These are phyloP conservation scores for Pollicipes pollicipes DNA, from an alignment of 1,140 invertebrate species.

Conservation along the genomic window DNA sequence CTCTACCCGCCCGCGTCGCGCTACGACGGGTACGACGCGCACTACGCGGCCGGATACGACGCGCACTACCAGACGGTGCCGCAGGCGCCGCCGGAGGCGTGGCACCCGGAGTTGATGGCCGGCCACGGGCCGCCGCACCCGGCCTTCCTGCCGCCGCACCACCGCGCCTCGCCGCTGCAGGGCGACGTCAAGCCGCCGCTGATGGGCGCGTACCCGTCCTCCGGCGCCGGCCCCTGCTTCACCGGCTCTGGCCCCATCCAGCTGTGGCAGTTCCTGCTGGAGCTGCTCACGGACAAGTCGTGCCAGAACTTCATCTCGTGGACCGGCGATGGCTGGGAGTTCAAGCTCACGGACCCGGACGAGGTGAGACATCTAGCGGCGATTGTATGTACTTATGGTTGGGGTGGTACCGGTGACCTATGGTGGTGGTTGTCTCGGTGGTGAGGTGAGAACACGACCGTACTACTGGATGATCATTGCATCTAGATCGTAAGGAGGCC, in stretches of 20 bases:
- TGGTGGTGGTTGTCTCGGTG: too few species aligned
- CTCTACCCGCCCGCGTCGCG: not conserved
- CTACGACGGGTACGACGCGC: not conserved
- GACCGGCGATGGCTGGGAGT: slow-evolving; percentile 98
- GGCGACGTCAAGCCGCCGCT: slow-evolving; percentile 13
- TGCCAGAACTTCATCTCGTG: slow-evolving; percentile 93
- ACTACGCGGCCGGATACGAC: not conserved
- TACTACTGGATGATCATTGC: too few species aligned
- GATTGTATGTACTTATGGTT: too few species aligned
- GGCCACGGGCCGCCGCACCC: slow-evolving; percentile 16
- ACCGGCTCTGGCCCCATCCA: slow-evolving; percentile 84
- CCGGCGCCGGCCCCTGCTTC: slow-evolving; percentile 51
- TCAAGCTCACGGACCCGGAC: slow-evolving; percentile 95
- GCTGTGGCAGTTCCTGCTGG: slow-evolving; percentile 92
- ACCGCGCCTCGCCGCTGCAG: slow-evolving; percentile 11
- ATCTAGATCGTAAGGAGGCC: too few species aligned
- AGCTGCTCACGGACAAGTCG: slow-evolving; percentile 85
- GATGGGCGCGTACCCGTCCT: slow-evolving; percentile 14
- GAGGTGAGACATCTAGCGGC: slow-evolving; percentile 33
- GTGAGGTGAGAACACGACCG: too few species aligned
- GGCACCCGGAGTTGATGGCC: slow-evolving; percentile 14
- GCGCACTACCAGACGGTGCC: slow-evolving; percentile 19
- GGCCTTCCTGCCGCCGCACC: slow-evolving; percentile 11
- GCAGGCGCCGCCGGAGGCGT: slow-evolving; percentile 17
- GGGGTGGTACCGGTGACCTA: too few species aligned